These are phyloP conservation scores for Caenorhabditis afra DNA, from an alignment of 2,888 invertebrate species.

Conservation along the genomic window DNA sequence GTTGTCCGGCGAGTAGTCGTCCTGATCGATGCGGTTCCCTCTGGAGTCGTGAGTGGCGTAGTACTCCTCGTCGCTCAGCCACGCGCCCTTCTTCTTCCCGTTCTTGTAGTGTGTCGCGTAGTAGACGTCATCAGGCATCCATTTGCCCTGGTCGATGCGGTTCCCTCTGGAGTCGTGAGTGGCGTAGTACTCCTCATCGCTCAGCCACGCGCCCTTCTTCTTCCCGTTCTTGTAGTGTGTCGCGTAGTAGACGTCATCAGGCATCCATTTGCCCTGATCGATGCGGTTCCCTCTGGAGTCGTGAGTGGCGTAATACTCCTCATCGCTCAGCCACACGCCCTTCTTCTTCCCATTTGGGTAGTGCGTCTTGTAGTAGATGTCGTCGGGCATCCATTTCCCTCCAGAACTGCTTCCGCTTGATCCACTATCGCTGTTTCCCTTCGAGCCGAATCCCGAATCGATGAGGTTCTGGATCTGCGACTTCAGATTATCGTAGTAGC, in stretches of 20 bases:
- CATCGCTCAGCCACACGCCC: constrained; percentile 16
- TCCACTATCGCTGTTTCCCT: neutral
- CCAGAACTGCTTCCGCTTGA: neutral
- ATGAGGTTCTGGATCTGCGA: constrained; percentile 19
- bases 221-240: constrained; percentile 30
- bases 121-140: neutral
- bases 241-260: neutral
- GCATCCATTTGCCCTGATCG: neutral
- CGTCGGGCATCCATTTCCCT: neutral
- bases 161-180: neutral
- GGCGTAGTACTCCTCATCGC: constrained; percentile 3
- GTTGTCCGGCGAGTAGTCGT: neutral
- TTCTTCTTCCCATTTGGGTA: constrained; percentile 37
- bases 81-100: constrained; percentile 38
- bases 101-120: constrained; percentile 22
- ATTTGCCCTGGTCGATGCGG: neutral
- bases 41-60: neutral
- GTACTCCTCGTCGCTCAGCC: constrained; percentile 5
- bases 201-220: constrained; percentile 26
- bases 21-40: neutral
- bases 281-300: neutral
- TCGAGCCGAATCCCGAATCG: constrained; percentile 11
- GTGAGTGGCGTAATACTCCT: neutral
- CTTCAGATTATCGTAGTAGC: constrained; percentile 25
- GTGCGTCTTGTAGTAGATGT: neutral